These are phyloP conservation scores for Jaculus jaculus DNA, from an alignment of 2,113 vertebrate species.

Conservation along the genomic window DNA sequence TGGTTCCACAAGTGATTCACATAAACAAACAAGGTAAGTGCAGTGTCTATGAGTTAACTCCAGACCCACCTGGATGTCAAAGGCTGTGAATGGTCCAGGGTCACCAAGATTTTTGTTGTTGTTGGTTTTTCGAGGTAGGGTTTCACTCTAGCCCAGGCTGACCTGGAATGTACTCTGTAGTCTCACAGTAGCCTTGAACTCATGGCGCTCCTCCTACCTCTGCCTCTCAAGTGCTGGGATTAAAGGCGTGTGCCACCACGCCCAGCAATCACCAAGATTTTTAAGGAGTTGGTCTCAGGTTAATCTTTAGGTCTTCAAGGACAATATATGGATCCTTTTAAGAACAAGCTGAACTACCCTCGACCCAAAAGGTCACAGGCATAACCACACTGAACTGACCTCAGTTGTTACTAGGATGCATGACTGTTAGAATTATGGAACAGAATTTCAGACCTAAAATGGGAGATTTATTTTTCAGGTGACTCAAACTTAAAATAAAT, in stretches of 20 bases:
- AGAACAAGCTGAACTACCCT: background rate
- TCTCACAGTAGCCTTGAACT: too few relatives aligned
- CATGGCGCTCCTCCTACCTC: too few relatives aligned
- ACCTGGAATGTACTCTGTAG: too few relatives aligned
- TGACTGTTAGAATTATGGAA: constrained; percentile 12
- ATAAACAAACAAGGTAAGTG: constrained; percentile 33
- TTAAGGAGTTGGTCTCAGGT: background rate
- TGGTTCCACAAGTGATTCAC: constrained; percentile 6
- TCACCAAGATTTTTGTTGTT: constrained; percentile 34
- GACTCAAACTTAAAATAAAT: constrained; percentile 35
- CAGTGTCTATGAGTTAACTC: background rate
- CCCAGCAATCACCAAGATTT: constrained; percentile 34
- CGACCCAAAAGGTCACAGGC: background rate
- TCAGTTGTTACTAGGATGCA: background rate
- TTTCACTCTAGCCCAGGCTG: too few relatives aligned
- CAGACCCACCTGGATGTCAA: background rate
- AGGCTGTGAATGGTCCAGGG: background rate
- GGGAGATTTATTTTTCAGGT: background rate
- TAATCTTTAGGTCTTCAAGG: background rate
- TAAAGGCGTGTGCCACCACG: too few relatives aligned
- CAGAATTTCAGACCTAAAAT: constrained; percentile 5
- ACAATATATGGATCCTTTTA: background rate
- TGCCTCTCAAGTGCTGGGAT: too few relatives aligned
- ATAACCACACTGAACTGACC: background rate
- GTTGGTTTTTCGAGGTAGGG: too few relatives aligned